phyloP scores from a whole-genome alignment of 2,888 invertebrate species.

The Habrosyne pyritoides region DNA sequence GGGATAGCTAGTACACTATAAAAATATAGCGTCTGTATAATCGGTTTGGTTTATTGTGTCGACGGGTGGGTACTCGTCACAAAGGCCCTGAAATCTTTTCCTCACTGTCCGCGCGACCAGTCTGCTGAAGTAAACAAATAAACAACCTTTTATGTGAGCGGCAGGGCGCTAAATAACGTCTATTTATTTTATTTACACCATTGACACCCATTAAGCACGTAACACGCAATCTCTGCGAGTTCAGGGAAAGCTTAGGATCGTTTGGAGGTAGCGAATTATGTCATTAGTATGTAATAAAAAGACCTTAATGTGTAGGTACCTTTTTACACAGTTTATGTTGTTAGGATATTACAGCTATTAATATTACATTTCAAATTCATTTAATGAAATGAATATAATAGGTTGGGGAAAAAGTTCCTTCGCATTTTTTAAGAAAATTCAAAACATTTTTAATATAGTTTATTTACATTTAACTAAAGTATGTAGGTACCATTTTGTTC shows the following conservation, averaged over 20 bases:
- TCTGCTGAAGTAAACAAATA: constrained; percentile 20
- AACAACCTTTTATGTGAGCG: constrained; percentile 18
- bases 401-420: too few species aligned
- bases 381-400: too few species aligned
- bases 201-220: constrained; percentile 25
- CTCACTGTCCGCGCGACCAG: background rate
- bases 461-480: too few species aligned
- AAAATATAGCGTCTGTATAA: background rate
- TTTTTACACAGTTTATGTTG: background rate
- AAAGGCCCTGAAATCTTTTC: constrained; percentile 5
- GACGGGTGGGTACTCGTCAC: background rate
- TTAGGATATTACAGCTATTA: background rate
- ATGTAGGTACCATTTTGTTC: too few species aligned
- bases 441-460: too few species aligned
- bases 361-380: too few species aligned
- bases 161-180: constrained; percentile 22
- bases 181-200: constrained; percentile 34
- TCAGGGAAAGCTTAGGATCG: constrained; percentile 13
- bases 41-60: background rate
- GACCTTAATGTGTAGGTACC: background rate
- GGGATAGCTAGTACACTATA: too few species aligned
- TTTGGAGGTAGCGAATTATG: constrained; percentile 19
- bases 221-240: constrained; percentile 19
- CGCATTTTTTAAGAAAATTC: too few species aligned
- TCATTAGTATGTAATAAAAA: constrained; percentile 15